Base-by-base conservation (phyloP, 2,888 invertebrate genomes). In the Rotaria magnacalcarata region DNA sequence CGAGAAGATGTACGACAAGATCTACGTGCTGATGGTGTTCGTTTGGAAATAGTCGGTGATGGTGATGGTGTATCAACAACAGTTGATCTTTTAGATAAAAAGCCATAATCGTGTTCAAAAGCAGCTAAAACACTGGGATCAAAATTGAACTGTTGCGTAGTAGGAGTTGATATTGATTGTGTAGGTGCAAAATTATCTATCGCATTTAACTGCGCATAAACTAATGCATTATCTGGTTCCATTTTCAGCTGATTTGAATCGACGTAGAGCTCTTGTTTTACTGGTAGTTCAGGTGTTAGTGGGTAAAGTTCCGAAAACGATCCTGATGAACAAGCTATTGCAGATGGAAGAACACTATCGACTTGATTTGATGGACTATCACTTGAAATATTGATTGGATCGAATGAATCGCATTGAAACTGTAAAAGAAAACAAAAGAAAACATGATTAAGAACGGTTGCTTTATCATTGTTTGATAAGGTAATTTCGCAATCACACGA, bases 41-140 rank as follows among this genome's bases (percentile, higher is more conserved):
- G 80, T 80, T 80, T 80, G 6, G 47, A 24, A 19, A 67, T 34
- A 7, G 67, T 67, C 34, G 80, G 47, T 47, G 80, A 47, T 80
- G 80, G 47, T 80, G 80, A 47, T 47, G 80, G 80, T n/a, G 47
- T 80, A 24, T 80, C 34, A 67, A 67, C 0, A 34, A 67, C 19
- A 34, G 67, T 67, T 34, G 67, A 5, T 67, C 34, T 7, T 47
- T 80, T 80, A 5, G 80, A 24, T n/a, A 80, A n/a, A 47, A 41
- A 80, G 2, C 21, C 47, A n/a, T 80, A 47, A 47, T 80, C 80
- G n/a, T 80, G 80, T 47, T 80, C 80, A 80, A 80, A 41, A 47
- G 80, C 80, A 14, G 47, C 47, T 47, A 80, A 47, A 41, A n/a
- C 21, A n/a, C 47, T 11, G 24, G 43, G 24, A 80, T 80, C 80